These are phyloP conservation scores for Aphelenchoides bicaudatus DNA, from an alignment of 2,888 invertebrate genomes.

Conservation along the genomic window DNA sequence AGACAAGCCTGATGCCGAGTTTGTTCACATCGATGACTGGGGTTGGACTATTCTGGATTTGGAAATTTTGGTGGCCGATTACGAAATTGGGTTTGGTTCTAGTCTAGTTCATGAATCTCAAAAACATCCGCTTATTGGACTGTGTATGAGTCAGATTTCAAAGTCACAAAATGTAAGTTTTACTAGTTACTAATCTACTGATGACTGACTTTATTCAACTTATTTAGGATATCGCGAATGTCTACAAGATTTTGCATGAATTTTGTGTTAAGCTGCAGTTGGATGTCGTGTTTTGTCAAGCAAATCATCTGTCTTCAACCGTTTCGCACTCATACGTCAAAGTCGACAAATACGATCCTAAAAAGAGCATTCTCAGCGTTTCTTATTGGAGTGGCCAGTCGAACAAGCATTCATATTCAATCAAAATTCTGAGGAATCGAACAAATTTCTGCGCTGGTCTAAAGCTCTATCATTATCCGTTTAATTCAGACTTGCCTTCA, in stretches of 20 bases:
- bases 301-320: constrained; percentile 74
- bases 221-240: constrained; percentile 48
- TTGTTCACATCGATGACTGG: not conserved
- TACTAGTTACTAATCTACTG: not conserved
- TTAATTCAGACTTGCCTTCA: not conserved
- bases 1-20: not conserved
- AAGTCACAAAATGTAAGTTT: constrained; percentile 7
- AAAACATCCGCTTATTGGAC: constrained; percentile 78
- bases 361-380: constrained; percentile 27
- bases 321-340: constrained; percentile 70
- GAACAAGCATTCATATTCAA: too few species aligned
- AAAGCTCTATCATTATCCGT: constrained; percentile 1
- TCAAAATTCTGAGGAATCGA: not conserved
- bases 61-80: constrained; percentile 90
- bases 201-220: not conserved
- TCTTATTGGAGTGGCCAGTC: too few species aligned
- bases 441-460: not conserved
- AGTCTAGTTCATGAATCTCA: constrained; percentile 88
- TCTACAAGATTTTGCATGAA: constrained; percentile 62
- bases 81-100: constrained; percentile 85
- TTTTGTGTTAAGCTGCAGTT: constrained; percentile 93
- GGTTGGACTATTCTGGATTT: constrained; percentile 63
- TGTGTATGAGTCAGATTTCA: constrained; percentile 73
- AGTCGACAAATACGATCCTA: constrained; percentile 48
- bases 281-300: constrained; percentile 70